These are phyloP conservation scores for Drosophila albomicans DNA, from an alignment of 1,140 invertebrate genomes.

Conservation along the genomic window DNA sequence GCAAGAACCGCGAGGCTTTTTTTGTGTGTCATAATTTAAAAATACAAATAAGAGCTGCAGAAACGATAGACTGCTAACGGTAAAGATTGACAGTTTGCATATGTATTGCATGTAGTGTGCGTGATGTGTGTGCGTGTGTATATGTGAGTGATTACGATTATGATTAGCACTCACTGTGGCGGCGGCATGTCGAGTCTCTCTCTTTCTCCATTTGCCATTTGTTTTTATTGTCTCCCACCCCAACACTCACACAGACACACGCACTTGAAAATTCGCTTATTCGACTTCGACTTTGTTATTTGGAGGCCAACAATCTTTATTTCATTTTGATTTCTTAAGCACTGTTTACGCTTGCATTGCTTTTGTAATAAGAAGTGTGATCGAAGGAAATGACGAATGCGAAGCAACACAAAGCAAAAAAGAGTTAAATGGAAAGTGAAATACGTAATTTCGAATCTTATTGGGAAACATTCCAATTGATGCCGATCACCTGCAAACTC, in stretches of 20 bases:
- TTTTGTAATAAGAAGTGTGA: slow-evolving; percentile 6
- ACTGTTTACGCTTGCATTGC: slow-evolving; percentile 29
- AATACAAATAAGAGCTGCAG: slow-evolving; percentile 66
- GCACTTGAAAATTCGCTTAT: not conserved
- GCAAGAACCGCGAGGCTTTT: slow-evolving; percentile 24
- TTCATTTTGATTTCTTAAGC: slow-evolving; percentile 31
- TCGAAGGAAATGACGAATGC: not conserved
- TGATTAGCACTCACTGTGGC: slow-evolving; percentile 48
- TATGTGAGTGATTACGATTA: slow-evolving; percentile 50
- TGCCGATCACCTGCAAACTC: not conserved
- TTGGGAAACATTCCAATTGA: slow-evolving; percentile 15
- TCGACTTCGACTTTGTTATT: slow-evolving; percentile 19
- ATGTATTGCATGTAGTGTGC: slow-evolving; percentile 6
- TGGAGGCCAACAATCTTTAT: slow-evolving; percentile 44
- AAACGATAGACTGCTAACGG: slow-evolving; percentile 59
- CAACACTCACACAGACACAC: slow-evolving; percentile 1
- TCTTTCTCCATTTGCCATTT: slow-evolving; percentile 35
- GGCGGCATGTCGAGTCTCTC: slow-evolving; percentile 1
- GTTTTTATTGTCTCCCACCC: slow-evolving; percentile 23
- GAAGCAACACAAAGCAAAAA: not conserved
- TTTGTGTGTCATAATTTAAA: slow-evolving; percentile 78
- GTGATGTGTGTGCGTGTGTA: not conserved
- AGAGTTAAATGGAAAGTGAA: not conserved
- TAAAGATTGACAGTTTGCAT: slow-evolving; percentile 53
- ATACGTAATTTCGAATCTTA: slow-evolving; percentile 1